These are phyloP conservation scores for Drosophila sp. DNA, from an alignment of 1,140 invertebrate genomes.

Conservation along the genomic window DNA sequence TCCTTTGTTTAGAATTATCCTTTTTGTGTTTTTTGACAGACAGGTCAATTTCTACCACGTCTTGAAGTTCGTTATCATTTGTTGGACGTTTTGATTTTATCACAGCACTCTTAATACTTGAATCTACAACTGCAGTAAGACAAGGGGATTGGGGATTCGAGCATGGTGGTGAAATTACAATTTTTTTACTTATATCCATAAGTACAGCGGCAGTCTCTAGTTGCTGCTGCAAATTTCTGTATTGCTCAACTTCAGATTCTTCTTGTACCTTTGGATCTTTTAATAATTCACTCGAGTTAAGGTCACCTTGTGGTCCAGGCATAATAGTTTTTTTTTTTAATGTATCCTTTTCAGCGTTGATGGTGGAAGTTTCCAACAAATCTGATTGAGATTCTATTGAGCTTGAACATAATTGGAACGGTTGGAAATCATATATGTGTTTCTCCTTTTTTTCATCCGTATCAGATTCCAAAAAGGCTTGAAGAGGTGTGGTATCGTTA, in stretches of 20 bases:
- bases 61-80: slow-evolving; percentile 62
- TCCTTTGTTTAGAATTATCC: slow-evolving; percentile 55
- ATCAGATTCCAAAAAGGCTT: slow-evolving; percentile 22
- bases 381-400: slow-evolving; percentile 43
- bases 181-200: slow-evolving; percentile 83
- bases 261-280: slow-evolving; percentile 18
- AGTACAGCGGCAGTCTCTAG: slow-evolving; percentile 82
- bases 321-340: slow-evolving; percentile 28
- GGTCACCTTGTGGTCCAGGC: slow-evolving; percentile 25
- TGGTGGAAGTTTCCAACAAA: background rate
- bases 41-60: slow-evolving; percentile 77
- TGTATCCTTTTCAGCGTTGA: slow-evolving; percentile 41
- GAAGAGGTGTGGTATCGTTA: slow-evolving; percentile 44
- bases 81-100: slow-evolving; percentile 82
- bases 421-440: slow-evolving; percentile 35
- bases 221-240: slow-evolving; percentile 75
- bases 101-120: slow-evolving; percentile 83
- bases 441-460: slow-evolving; percentile 40
- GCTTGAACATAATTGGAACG: slow-evolving; percentile 49
- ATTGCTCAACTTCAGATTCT: slow-evolving; percentile 64
- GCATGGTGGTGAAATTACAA: slow-evolving; percentile 80
- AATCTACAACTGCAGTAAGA: slow-evolving; percentile 61
- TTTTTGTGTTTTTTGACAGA: slow-evolving; percentile 76
- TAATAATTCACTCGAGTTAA: slow-evolving; percentile 21
- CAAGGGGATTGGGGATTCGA: slow-evolving; percentile 82